These are phyloP conservation scores for Plodia interpunctella DNA, from an alignment of 1,140 invertebrate species.

Conservation along the genomic window DNA sequence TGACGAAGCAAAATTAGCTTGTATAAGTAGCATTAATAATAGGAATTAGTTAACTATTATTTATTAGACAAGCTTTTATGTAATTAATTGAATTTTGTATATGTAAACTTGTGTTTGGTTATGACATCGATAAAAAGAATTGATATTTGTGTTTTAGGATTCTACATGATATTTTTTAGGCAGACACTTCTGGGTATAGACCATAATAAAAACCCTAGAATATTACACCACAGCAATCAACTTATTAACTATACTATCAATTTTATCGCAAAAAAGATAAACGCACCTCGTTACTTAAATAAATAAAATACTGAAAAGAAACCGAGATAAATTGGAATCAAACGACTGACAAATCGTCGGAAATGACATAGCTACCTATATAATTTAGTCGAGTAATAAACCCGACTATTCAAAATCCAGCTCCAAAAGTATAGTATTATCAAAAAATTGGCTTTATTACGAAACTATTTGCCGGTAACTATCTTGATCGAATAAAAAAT, in stretches of 20 bases:
- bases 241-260: constrained; percentile 2
- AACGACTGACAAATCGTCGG: constrained; percentile 56
- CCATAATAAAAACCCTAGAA: not conserved
- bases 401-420: constrained; percentile 44
- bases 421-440: constrained; percentile 54
- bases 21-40: not conserved
- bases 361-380: constrained; percentile 58
- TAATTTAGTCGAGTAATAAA: constrained; percentile 55
- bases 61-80: too few species aligned
- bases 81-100: too few species aligned
- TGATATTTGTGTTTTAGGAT: too few species aligned
- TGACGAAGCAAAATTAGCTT: constrained; percentile 5
- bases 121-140: too few species aligned
- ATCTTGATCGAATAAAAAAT: constrained; percentile 74
- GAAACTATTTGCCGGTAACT: constrained; percentile 60
- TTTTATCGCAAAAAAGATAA: constrained; percentile 1
- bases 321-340: constrained; percentile 59
- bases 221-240: not conserved
- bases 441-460: constrained; percentile 75
- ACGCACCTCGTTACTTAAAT: constrained; percentile 22
- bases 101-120: too few species aligned
- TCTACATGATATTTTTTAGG: too few species aligned
- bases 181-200: too few species aligned
- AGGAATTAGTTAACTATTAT: not conserved
- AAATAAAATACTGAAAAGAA: constrained; percentile 32